Base-by-base conservation (phyloP, 2,797 vertebrate species). In the Sebastolobus altivelis region DNA sequence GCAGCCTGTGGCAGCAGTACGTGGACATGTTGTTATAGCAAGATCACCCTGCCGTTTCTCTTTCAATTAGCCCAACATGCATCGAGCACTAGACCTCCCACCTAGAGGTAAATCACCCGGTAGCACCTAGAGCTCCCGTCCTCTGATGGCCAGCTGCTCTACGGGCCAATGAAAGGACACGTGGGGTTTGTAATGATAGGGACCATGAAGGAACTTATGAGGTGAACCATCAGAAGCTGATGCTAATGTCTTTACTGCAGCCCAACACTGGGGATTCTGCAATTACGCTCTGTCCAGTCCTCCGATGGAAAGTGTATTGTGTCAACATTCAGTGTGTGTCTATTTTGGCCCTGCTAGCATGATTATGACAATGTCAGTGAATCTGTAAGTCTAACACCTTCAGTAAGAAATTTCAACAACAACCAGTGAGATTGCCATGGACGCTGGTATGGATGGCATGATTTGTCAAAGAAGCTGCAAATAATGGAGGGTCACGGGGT, bases 11-110 rank as follows among this genome's bases (percentile, higher is more conserved):
- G 71, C 81, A 79, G 59, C 13, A 43, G 79, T 75, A 79, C 33
- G 31, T 75, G 46, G 58, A 82, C 56, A 65, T 90, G 92, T 92
- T 92, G 90, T 91, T 93, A 88, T 70, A 88, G 87, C 83, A 83
- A 88, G 90, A 94, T 94, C 91, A 89, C 84, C 72, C 84, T 62
- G 79, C 87, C 65, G 81, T 85, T 93, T 89, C 88, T 68, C 83
- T 93, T 95, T 95, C 93, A 94, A 94, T 94, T 95, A 95, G 88
- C 82, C 85, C 72, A 89, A 91, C 90, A 84, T 82, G 72, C 58
- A 56, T 52, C 78, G 81, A 74, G 79, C 74, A 52, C 54, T 43
- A 71, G 77, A 79, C 78, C 77, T 75, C 79, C 76, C 61, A 74
- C 82, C 70, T 75, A 18, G 81, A 86, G 81, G 67, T 94, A 93